phyloP scores from a whole-genome alignment of 2,113 vertebrate genomes.

The Ceratotherium simum region DNA sequence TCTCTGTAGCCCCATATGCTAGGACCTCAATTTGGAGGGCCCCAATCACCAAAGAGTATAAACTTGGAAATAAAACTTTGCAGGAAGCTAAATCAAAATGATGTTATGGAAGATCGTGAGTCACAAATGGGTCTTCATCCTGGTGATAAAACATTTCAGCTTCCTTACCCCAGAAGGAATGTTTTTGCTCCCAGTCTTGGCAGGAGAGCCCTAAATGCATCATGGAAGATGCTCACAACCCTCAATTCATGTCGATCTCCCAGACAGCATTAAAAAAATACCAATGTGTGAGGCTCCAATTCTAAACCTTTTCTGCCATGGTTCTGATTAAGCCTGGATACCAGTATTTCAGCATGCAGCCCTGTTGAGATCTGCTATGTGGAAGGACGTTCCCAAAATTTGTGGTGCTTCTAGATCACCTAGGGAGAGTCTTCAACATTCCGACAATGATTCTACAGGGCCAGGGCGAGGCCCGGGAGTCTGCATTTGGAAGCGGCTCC shows the following conservation, averaged over 20 bases:
- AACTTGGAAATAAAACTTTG: background rate
- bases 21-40: background rate
- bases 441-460: background rate
- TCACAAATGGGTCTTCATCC: background rate
- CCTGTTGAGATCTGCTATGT: background rate
- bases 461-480: background rate
- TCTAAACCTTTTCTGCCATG: background rate
- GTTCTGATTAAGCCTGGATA: fast-evolving
- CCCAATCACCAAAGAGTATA: background rate
- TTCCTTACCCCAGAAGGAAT: background rate
- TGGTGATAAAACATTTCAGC: background rate
- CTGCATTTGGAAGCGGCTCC: background rate
- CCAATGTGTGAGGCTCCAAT: fast-evolving
- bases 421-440: no score
- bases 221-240: background rate
- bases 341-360: background rate
- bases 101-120: background rate
- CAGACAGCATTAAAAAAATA: background rate
- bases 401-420: no score
- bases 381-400: background rate
- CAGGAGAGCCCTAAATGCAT: background rate
- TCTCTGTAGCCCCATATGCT: background rate
- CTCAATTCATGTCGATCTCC: background rate
- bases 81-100: background rate
- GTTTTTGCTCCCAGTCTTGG: background rate